A percentile compares a stretch with the other conserved stretches of the same genome.
Conservation (phyloP, 2,797 vertebrate genomes). For the Channallabes apus region DNA sequence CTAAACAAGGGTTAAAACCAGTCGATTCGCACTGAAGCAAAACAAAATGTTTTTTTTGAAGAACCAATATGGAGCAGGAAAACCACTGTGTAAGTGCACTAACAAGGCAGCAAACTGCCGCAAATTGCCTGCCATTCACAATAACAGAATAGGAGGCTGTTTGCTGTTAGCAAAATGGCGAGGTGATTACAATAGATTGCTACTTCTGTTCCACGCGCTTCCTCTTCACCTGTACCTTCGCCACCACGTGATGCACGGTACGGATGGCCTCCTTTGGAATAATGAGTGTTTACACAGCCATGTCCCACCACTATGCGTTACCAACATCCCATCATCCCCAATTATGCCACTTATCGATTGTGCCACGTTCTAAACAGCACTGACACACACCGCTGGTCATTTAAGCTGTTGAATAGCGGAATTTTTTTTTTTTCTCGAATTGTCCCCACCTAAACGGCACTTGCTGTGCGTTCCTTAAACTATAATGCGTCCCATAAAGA, state of each 20-base stretch:
- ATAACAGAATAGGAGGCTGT: slow-evolving; percentile 60
- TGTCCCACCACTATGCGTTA: slow-evolving; percentile 65
- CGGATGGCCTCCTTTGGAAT: slow-evolving; percentile 66
- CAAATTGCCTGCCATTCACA: slow-evolving; percentile 61
- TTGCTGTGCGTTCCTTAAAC: slow-evolving; percentile 54
- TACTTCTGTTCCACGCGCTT: slow-evolving; percentile 55
- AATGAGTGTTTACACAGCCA: slow-evolving; percentile 72
- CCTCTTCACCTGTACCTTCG: slow-evolving; percentile 66
- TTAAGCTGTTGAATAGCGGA: slow-evolving; percentile 63
- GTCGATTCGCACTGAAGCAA: background rate
- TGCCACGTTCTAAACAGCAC: slow-evolving; percentile 65
- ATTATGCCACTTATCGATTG: slow-evolving; percentile 72
- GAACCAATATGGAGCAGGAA: slow-evolving; percentile 29
- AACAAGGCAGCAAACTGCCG: slow-evolving; percentile 61
- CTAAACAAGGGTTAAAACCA: background rate
- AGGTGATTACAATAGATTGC: slow-evolving; percentile 72
- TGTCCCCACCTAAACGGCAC: slow-evolving; percentile 54
- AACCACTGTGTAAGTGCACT: slow-evolving; percentile 52
- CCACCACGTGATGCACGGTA: slow-evolving; percentile 47
- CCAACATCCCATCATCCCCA: slow-evolving; percentile 71
- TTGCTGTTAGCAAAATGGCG: slow-evolving; percentile 61
- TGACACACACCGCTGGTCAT: slow-evolving; percentile 60
- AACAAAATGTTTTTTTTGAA: slow-evolving; percentile 33
- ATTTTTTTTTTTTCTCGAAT: slow-evolving; percentile 60
- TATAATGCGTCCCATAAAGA: slow-evolving; percentile 58